phyloP scores from a whole-genome alignment of 1,140 invertebrate genomes.

The Drosophila punjabiensis region DNA sequence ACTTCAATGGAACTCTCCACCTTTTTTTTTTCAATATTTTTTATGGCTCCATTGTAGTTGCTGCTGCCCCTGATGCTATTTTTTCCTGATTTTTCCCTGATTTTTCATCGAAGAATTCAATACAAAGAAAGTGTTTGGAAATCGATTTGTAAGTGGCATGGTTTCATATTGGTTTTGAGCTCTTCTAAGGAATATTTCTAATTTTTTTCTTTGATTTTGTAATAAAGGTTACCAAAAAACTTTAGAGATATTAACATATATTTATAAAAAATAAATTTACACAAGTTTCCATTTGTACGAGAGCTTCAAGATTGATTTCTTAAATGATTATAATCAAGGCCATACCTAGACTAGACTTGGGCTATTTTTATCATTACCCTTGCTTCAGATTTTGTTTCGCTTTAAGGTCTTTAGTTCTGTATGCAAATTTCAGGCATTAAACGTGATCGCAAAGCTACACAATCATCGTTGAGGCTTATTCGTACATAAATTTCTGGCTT shows the following conservation, averaged over 20 bases:
- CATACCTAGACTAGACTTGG: background rate
- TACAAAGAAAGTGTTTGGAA: conserved; percentile 3
- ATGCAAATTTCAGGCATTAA: conserved; percentile 41
- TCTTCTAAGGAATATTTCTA: background rate
- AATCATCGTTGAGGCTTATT: conserved; percentile 14
- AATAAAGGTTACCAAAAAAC: background rate
- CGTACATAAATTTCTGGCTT: conserved; percentile 22
- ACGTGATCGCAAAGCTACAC: conserved; percentile 50
- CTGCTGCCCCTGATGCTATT: conserved; percentile 24
- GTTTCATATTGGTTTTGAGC: conserved; percentile 1
- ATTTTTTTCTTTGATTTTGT: background rate
- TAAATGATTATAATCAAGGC: conserved; percentile 18
- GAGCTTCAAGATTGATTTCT: conserved; percentile 1
- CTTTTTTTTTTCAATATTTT: conserved; percentile 27
- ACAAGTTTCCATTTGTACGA: background rate
- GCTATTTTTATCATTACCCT: conserved; percentile 7
- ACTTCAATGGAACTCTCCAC: conserved; percentile 61
- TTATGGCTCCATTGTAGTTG: conserved; percentile 25
- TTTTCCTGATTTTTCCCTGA: conserved; percentile 20
- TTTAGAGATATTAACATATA: background rate
- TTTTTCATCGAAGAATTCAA: conserved; percentile 21
- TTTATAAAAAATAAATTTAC: background rate
- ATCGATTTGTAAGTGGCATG: conserved; percentile 30
- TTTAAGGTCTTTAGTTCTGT: conserved; percentile 27
- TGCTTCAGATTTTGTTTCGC: conserved; percentile 14